A percentile compares a stretch with the other conserved stretches of the same genome.
These are phyloP conservation scores for Pteruthius melanotis DNA, from an alignment of 2,113 vertebrate species.

Conservation along the genomic window DNA sequence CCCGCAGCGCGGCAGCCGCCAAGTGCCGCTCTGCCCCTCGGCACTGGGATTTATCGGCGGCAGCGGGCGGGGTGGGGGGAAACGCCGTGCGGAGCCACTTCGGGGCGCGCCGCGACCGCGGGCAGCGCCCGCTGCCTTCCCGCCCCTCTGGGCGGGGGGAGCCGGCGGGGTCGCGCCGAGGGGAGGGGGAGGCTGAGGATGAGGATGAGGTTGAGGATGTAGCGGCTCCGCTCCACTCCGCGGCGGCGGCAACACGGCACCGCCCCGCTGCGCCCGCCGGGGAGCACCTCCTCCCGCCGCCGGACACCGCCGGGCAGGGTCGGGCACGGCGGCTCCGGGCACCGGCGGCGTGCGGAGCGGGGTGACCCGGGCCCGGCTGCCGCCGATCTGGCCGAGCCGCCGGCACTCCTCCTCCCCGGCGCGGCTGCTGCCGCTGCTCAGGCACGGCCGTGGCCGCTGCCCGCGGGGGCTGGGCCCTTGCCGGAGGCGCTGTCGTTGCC, in stretches of 20 bases:
- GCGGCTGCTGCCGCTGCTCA: neutral
- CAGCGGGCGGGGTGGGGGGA: neutral
- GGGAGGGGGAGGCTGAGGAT: neutral
- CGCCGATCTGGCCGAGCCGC: neutral
- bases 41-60: neutral
- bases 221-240: neutral
- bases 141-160: neutral
- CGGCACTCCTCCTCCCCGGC: neutral
- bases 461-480: neutral
- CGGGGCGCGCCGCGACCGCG: neutral
- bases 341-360: neutral
- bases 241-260: neutral
- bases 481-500: neutral
- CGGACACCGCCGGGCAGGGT: neutral
- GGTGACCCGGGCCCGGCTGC: neutral
- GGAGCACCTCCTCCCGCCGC: too few relatives aligned
- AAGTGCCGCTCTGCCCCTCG: neutral
- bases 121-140: neutral
- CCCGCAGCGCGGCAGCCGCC: neutral
- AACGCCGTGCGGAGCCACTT: neutral
- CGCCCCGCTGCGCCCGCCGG: neutral
- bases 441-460: too few relatives aligned
- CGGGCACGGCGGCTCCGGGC: neutral
- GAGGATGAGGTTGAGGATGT: neutral
- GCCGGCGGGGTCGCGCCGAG: neutral